These are phyloP conservation scores for Myotis yumanensis DNA, from an alignment of 2,113 vertebrate species.

Conservation along the genomic window DNA sequence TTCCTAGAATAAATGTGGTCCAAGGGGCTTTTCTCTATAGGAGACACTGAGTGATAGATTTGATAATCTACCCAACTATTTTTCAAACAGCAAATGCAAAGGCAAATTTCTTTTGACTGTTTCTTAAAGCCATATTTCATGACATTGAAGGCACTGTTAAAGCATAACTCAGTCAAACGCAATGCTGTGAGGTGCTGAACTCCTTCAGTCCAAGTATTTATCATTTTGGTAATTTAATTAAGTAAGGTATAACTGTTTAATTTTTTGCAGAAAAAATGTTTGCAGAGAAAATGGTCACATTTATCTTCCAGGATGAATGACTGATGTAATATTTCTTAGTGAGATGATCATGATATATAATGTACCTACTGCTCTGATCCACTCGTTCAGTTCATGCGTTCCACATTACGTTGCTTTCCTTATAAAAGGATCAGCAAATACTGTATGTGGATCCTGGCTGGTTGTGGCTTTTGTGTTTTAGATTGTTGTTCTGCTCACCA, in stretches of 20 bases:
- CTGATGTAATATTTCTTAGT: neutral
- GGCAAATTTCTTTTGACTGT: slow-evolving; percentile 37
- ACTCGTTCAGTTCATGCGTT: neutral
- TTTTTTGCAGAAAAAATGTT: slow-evolving; percentile 41
- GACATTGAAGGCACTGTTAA: slow-evolving; percentile 19
- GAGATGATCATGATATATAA: neutral
- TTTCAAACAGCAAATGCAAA: slow-evolving; percentile 31
- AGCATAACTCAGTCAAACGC: slow-evolving; percentile 35
- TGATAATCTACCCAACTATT: neutral
- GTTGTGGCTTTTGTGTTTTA: neutral
- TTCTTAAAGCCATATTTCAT: slow-evolving; percentile 13
- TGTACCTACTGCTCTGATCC: neutral
- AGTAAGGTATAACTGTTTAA: neutral
- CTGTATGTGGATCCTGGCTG: neutral
- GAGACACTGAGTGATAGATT: neutral
- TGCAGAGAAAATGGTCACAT: slow-evolving; percentile 19
- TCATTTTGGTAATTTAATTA: slow-evolving; percentile 54
- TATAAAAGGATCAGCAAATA: neutral
- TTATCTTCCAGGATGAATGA: slow-evolving; percentile 11
- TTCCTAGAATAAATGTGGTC: slow-evolving; percentile 6
- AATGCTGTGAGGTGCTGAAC: neutral
- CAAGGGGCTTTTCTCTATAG: neutral
- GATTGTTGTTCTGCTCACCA: neutral
- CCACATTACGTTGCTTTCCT: neutral
- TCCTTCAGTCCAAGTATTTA: neutral